Base-by-base conservation (phyloP, 2,113 vertebrate genomes). In the Regulus satrapa region DNA sequence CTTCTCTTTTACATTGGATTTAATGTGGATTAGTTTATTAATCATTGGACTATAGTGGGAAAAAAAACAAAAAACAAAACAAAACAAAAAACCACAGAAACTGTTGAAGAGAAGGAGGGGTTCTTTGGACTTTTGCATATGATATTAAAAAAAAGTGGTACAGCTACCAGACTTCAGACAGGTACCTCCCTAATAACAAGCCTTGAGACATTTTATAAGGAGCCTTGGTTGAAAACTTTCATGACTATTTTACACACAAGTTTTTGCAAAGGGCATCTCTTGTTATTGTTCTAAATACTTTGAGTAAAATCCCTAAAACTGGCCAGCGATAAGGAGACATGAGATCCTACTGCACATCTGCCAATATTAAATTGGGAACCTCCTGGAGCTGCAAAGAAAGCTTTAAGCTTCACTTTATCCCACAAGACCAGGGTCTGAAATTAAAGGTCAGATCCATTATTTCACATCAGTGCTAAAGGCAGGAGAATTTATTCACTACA, bases 401-500 rank as follows among this genome's bases (percentile, higher is more conserved):
- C 36, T 80, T 92, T 92, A 86, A 79, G 72, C 32, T 93, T 86
- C 76, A 71, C 29, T 96, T 96, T 87, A 91, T 89, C 91, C 89
- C 92, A 87, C 52, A 92, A 92, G 73, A 92, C 41, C 28, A 45
- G 59, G 80, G 49, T 91, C 73, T 95, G 86, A 95, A 97, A 94
- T 97, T 92, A 96, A 96, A 97, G 96, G 95, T 96, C 95, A 97
- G 83, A 76, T 41, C 88, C 94, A 96, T 97, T 96, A 96, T 85
- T 96, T 92, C 86, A 92, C 73, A 94, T 94, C 71, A 95, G 69
- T 69, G 86, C 83, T 89, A 84, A 94, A 96, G 92, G 91, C 91
- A 92, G 82, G 64, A 89, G 91, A 92, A 94, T 81, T 94, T 95
- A 94, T 94, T 94, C 92, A 82, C 91, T 85, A 66, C 69, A 92